Evolutionary conservation across 1,140 invertebrate genomes (phyloP), one percentile per base, ranked within the genome.

Genomic region (Meloidogyne hapla): DNA sequence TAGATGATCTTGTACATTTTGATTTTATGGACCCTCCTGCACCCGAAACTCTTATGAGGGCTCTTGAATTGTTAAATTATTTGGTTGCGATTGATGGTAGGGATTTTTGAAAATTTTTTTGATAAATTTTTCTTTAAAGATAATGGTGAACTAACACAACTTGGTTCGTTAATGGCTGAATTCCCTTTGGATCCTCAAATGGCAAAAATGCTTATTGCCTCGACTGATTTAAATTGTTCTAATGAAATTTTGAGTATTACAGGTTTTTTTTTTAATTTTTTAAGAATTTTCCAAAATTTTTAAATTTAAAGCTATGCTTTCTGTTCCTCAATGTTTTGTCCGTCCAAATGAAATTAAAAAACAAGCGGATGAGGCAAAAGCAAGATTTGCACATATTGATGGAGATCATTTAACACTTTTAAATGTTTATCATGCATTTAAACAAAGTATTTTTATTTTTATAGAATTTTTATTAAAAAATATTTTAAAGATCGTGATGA

Each of bases 11-110:
- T 82, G 96, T 99, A 45, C 96, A 99, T 88, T 99, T 99, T 89
- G 96, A 99, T 89, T 99, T 99, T 88, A 99, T 99, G 96, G 96
- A 99, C 90, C 96, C 96, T 21, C 96, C 96, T 26, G 97, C 97
- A n/a, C 97, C 97, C 0, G 96, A 99, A 91, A 99, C 97, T 0
- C 89, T 99, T n/a, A 99, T 99, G 96, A 89, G 96, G 87, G 96
- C 97, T 2, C 88, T 99, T 71, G 97, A 99, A 90, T 89, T 99
- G 69, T 90, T 99, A 12, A 99, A 99, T 89, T 99, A 99, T 88
- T 89, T 99, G 70, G 94, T 94, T 5, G 94, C 94, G 0, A 90
- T 98, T 23, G 96, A 99, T 84, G 97, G 71, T 73, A 38, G 2
- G n/a, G n/a, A 23, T 48, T 56, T 62, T 48, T 71, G 9, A 8